phyloP scores from a whole-genome alignment of 2,113 vertebrate species.

The Panthera leo region DNA sequence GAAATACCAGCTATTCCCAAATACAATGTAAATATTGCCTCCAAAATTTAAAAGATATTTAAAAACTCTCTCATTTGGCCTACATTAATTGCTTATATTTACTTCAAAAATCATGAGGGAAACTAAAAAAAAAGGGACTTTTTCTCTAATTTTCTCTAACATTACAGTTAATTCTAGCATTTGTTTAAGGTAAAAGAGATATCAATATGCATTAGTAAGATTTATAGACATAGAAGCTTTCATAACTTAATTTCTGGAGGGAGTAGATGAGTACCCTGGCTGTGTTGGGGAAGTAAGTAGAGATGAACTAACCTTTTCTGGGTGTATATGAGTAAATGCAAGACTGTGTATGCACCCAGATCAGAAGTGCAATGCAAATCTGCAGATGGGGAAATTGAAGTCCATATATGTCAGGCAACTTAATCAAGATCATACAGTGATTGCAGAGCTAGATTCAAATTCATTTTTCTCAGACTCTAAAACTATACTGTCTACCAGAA shows the following conservation, averaged over 20 bases:
- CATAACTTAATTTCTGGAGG: background rate
- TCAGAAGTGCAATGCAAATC: background rate
- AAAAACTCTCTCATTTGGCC: background rate
- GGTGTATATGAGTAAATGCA: background rate
- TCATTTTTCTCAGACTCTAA: background rate
- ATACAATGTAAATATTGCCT: slow-evolving; percentile 14
- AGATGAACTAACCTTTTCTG: background rate
- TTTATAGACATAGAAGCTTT: background rate
- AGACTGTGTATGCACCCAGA: background rate
- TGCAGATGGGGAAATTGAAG: background rate
- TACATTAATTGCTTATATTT: background rate
- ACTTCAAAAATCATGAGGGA: background rate
- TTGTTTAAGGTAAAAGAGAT: slow-evolving; percentile 38
- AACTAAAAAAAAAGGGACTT: background rate
- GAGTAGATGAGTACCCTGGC: background rate
- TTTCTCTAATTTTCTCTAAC: background rate
- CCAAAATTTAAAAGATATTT: slow-evolving; percentile 38
- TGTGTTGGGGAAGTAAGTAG: background rate
- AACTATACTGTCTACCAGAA: background rate
- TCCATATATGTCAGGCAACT: background rate
- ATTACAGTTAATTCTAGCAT: background rate
- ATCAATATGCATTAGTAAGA: background rate
- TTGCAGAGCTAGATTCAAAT: background rate
- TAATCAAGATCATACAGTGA: background rate
- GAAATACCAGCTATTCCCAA: slow-evolving; percentile 35